These are phyloP conservation scores for Clarias fuscus DNA, from an alignment of 2,797 vertebrate genomes.

Conservation along the genomic window DNA sequence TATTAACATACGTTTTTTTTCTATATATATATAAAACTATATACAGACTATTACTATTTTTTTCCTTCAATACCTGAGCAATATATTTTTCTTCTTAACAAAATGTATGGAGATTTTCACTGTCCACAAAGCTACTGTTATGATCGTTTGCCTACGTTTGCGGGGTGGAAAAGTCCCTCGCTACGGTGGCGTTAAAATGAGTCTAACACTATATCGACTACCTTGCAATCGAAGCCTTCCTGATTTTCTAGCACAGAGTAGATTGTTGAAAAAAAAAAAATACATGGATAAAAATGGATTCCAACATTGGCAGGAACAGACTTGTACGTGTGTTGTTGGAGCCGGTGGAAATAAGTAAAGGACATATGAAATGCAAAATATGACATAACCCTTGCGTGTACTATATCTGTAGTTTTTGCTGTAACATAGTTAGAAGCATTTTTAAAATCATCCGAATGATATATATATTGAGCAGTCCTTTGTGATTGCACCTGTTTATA, in stretches of 20 bases:
- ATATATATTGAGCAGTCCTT: conserved; percentile 76
- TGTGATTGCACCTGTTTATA: conserved; percentile 76
- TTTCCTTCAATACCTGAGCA: conserved; percentile 67
- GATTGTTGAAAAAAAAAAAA: not conserved
- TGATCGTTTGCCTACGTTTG: not conserved
- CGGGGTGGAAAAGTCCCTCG: not conserved
- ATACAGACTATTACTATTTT: conserved; percentile 41
- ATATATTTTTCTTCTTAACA: conserved; percentile 63
- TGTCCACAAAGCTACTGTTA: conserved; percentile 34
- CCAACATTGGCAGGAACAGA: not conserved
- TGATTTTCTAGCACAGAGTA: conserved; percentile 13
- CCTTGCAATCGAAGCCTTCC: conserved; percentile 35
- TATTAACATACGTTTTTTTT: conserved; percentile 44
- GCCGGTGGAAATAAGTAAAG: conserved; percentile 31
- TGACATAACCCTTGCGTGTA: conserved; percentile 70
- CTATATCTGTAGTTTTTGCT: conserved; percentile 77
- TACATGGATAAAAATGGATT: not conserved
- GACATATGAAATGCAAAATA: conserved; percentile 30
- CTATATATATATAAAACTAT: conserved; percentile 43
- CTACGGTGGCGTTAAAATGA: conserved; percentile 15
- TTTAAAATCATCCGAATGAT: conserved; percentile 67
- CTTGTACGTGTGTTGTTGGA: not conserved
- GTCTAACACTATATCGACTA: conserved; percentile 29
- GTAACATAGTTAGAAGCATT: conserved; percentile 80
- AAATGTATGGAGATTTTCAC: conserved; percentile 60